Evolutionary conservation across 1,140 invertebrate species (phyloP), one percentile per base, ranked within the genome.

Genomic region (Macrotrachela quadricornifera): DNA sequence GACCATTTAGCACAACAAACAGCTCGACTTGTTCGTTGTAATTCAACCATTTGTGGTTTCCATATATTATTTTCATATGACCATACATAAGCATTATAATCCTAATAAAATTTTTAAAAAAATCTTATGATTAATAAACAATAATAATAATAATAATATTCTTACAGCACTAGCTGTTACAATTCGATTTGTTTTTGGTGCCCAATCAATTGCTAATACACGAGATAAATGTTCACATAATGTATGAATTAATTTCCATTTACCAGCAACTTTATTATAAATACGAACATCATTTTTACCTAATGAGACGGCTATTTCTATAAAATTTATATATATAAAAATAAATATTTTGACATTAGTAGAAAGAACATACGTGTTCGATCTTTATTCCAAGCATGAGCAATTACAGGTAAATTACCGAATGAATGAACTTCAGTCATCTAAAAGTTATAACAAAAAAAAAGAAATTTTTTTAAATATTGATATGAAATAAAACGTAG

Each of bases 1-100:
- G 91, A 96, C 94, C 94, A 99, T 71, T 88, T 88, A 0, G 99
- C 92, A 71, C 85, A 95, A 41, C 91, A 97, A 0, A 91, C 92
- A 48, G 91, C 92, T 54, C 91, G 74, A 72, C 95, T 95, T 58
- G 94, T 92, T 43, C 47, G 39, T 30, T 30, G 21, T 12, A 99
- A 69, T 21, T 97, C 73, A 6, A 99, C 94, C 60, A 96, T 75
- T 13, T 85, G 87, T 2, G 91, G 91, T 59, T 85, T 88, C 91
- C 91, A 99, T 63, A 83, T 85, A 18, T 80, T 80, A 64, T 85
- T 81, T 40, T 61, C 58, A 40, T 79, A 79, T 16, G 75, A 78
- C 90, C 90, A 95, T 1, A 99, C 94, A 69, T 96, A 99, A 0
- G 92, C 91, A 74, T 97, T 97, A 49, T 91, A 80, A 70, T 97